Evolutionary conservation across 2,113 vertebrate genomes (phyloP).

Genomic region (Alligator mississippiensis): DNA sequence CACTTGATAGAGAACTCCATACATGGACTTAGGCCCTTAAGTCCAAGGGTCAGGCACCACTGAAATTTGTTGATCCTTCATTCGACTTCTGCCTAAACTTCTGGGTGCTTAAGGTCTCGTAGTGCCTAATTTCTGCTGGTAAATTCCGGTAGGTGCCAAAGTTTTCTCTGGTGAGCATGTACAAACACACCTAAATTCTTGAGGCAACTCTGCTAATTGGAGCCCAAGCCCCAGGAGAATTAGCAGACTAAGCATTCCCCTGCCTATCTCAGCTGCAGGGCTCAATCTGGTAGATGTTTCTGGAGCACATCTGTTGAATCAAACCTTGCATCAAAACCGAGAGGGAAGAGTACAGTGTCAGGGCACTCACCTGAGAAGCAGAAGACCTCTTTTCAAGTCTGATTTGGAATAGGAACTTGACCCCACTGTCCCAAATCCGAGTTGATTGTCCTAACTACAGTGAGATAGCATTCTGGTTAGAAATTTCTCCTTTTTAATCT

Average conservation of each 20-base stretch:
- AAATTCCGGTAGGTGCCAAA: not conserved
- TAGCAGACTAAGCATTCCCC: not conserved
- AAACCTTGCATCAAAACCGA: not conserved
- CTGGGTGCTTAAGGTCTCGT: not conserved
- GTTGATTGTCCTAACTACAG: conserved; percentile 45
- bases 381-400: conserved; percentile 43
- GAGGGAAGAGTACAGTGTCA: conserved; percentile 3
- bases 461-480: conserved; percentile 18
- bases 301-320: not conserved
- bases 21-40: too few relatives aligned
- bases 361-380: conserved; percentile 57
- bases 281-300: conserved; percentile 18
- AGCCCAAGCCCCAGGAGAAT: not conserved
- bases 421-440: conserved; percentile 21
- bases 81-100: not conserved
- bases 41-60: not conserved
- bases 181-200: not conserved
- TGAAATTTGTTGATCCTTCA: not conserved
- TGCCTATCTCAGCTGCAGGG: not conserved
- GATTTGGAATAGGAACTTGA: conserved; percentile 53
- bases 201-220: not conserved
- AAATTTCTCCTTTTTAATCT: conserved; percentile 18
- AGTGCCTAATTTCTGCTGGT: not conserved
- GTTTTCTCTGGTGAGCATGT: not conserved
- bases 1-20: not conserved